These are phyloP conservation scores for Clivina fossor DNA, from an alignment of 2,888 invertebrate genomes.

Conservation along the genomic window DNA sequence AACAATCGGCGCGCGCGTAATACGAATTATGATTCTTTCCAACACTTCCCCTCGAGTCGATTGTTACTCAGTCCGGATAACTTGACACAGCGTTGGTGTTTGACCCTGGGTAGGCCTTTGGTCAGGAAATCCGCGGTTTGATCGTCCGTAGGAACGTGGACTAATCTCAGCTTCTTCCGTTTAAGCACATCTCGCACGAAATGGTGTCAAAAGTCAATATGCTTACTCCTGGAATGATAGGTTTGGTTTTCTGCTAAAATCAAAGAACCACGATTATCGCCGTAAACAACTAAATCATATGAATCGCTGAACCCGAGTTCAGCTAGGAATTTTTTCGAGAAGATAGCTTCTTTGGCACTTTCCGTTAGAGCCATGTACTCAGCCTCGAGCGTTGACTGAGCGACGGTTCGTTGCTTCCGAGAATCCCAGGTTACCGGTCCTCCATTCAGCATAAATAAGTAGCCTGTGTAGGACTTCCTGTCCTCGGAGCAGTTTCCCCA, in stretches of 20 bases:
- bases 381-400: conserved; percentile 1
- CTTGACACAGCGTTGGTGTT: not conserved
- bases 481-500: conserved; percentile 34
- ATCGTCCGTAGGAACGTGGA: not conserved
- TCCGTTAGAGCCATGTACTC: conserved; percentile 16
- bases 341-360: conserved; percentile 9
- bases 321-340: not conserved
- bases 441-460: conserved; percentile 14
- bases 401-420: conserved; percentile 4
- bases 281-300: not conserved
- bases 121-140: conserved; percentile 9
- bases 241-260: conserved; percentile 7
- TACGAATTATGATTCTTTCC: too few species aligned
- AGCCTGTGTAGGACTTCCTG: conserved; percentile 40
- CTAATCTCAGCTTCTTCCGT: not conserved
- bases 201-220: conserved; percentile 16
- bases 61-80: not conserved
- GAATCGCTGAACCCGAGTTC: conserved; percentile 8
- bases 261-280: conserved; percentile 9
- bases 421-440: conserved; percentile 16
- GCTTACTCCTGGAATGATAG: conserved; percentile 7
- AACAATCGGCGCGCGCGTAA: too few species aligned
- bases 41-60: not conserved
- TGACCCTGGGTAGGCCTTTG: conserved; percentile 1
- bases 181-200: conserved; percentile 17